These are phyloP conservation scores for Ctenodactylus gundi DNA, from an alignment of 2,113 vertebrate species.

Conservation along the genomic window DNA sequence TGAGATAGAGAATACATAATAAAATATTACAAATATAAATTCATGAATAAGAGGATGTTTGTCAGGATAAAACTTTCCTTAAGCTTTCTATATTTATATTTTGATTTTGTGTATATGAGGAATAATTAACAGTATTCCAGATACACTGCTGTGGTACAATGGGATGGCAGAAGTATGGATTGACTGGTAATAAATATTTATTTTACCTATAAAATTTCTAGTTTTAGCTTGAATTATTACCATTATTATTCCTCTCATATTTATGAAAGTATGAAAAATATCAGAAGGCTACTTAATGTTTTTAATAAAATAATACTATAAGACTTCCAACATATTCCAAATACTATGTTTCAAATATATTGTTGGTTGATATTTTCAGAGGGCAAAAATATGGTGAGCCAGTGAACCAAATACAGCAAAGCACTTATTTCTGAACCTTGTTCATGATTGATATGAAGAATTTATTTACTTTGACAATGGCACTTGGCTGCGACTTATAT, in stretches of 20 bases:
- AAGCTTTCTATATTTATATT: constrained; percentile 19
- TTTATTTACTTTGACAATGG: constrained; percentile 16
- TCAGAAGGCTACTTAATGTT: background rate
- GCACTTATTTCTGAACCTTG: constrained; percentile 22
- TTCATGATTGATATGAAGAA: background rate
- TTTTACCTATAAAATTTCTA: constrained; percentile 25
- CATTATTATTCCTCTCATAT: background rate
- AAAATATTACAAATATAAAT: constrained; percentile 39
- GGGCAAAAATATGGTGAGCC: background rate
- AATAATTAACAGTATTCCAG: background rate
- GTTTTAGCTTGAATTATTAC: background rate
- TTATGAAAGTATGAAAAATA: background rate
- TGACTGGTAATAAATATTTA: background rate
- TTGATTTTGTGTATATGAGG: background rate
- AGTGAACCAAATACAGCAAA: constrained; percentile 3
- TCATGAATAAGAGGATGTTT: background rate
- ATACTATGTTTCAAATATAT: constrained; percentile 13
- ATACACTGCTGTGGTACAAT: background rate
- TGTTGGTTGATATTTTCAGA: background rate
- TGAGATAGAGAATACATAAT: background rate
- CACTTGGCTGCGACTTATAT: background rate
- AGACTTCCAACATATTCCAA: constrained; percentile 17
- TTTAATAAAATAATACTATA: background rate
- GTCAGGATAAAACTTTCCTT: constrained; percentile 31
- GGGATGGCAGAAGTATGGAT: constrained; percentile 17